These are phyloP conservation scores for Nephotettix cincticeps DNA, from an alignment of 1,140 invertebrate genomes.

Conservation along the genomic window DNA sequence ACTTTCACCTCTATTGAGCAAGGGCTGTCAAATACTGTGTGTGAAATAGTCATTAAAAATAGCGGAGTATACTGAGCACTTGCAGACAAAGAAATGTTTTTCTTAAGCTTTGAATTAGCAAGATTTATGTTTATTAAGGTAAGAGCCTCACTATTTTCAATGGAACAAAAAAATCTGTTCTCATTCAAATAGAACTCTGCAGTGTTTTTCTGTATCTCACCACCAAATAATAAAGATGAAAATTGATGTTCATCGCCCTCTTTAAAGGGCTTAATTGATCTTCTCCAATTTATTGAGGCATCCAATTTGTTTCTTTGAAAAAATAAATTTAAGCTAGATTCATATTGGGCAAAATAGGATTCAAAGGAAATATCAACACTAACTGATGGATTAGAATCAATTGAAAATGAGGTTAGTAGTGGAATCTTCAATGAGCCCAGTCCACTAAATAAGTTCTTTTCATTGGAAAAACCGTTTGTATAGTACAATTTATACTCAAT, in stretches of 20 bases:
- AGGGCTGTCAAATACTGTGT: conserved; percentile 6
- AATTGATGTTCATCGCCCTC: neutral
- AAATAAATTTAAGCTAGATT: neutral
- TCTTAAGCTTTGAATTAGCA: neutral
- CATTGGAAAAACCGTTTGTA: neutral
- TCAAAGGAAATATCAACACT: neutral
- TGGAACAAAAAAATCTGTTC: neutral
- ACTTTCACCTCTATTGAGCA: conserved; percentile 3
- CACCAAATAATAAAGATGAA: neutral
- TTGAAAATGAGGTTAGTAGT: neutral
- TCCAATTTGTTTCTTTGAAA: neutral
- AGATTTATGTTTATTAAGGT: neutral
- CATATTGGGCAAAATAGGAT: neutral
- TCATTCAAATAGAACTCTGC: conserved; percentile 5
- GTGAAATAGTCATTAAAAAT: neutral
- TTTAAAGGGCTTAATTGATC: neutral
- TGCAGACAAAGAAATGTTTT: neutral
- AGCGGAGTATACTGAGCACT: neutral
- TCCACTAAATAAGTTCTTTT: neutral
- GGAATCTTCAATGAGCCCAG: neutral
- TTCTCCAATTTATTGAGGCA: neutral
- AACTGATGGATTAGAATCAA: neutral
- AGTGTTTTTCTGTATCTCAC: neutral
- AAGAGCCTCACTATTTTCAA: neutral
- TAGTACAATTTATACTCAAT: neutral